Evolutionary conservation across 2,888 invertebrate species (phyloP).

Genomic region (Oscheius sp.): DNA sequence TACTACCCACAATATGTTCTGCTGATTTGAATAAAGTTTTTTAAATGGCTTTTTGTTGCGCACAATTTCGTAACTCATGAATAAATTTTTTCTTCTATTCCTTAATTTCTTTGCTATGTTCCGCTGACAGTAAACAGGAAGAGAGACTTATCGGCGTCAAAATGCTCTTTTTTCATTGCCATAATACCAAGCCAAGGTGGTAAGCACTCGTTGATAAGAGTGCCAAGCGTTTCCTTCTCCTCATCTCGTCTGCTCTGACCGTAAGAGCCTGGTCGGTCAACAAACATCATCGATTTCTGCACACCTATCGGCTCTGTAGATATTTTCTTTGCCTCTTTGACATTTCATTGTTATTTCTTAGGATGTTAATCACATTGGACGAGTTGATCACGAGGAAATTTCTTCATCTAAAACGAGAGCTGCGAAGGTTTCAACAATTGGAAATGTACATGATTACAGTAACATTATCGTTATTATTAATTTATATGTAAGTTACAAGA

Average conservation of each 20-base stretch:
- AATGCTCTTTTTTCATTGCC: too few species aligned
- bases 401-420: not conserved
- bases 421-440: not conserved
- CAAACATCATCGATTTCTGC: slow-evolving; percentile 34
- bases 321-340: not conserved
- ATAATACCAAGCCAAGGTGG: too few species aligned
- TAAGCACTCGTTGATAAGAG: too few species aligned
- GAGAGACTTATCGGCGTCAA: too few species aligned
- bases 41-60: too few species aligned
- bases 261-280: slow-evolving; percentile 18
- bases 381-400: not conserved
- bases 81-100: too few species aligned
- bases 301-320: slow-evolving; percentile 14
- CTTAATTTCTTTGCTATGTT: too few species aligned
- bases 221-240: slow-evolving; percentile 9
- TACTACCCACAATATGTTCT: too few species aligned
- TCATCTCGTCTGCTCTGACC: not conserved
- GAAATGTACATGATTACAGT: not conserved
- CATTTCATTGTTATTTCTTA: not conserved
- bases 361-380: not conserved
- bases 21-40: too few species aligned
- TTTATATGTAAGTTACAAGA: slow-evolving; percentile 23
- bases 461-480: not conserved
- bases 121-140: too few species aligned
- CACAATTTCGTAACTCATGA: too few species aligned